A percentile compares a stretch with the other conserved stretches of the same genome.
Evolutionary conservation across 2,113 vertebrate genomes (phyloP).

Genomic region (Herpetotheres cachinnans): DNA sequence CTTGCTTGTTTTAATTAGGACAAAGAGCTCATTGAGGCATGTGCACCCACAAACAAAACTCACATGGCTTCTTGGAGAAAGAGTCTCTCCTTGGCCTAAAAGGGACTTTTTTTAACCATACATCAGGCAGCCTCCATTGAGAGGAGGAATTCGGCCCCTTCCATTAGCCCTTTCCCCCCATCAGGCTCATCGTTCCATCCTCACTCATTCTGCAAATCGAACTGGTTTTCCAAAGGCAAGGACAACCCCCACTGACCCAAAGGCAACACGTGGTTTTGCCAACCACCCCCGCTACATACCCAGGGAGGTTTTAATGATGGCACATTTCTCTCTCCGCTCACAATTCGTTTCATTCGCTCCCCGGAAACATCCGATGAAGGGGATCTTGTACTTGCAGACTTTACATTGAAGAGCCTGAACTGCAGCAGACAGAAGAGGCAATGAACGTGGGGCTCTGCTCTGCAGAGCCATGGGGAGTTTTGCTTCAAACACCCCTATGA

Average conservation of each 20-base stretch:
- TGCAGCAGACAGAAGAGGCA: fast-evolving
- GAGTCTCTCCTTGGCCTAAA: background rate
- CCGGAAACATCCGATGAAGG: background rate
- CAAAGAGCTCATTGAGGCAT: fast-evolving
- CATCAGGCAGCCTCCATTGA: fast-evolving
- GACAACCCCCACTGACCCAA: fast-evolving
- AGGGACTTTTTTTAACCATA: background rate
- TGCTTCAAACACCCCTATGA: fast-evolving
- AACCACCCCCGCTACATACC: background rate
- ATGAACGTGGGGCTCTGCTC: fast-evolving
- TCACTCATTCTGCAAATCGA: fast-evolving
- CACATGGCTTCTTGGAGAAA: fast-evolving
- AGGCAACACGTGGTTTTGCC: fast-evolving
- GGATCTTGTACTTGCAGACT: conserved; percentile 12
- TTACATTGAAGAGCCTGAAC: background rate
- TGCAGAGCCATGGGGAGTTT: fast-evolving
- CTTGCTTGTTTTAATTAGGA: background rate
- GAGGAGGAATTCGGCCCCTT: background rate
- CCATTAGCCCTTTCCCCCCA: fast-evolving
- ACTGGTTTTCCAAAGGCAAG: fast-evolving
- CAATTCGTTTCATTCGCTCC: background rate
- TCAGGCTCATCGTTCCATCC: fast-evolving
- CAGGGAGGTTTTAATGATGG: background rate
- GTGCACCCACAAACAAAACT: fast-evolving
- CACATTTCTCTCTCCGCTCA: background rate